Base-by-base conservation (phyloP, 2,113 vertebrate species). In the Cyrtonyx montezumae region DNA sequence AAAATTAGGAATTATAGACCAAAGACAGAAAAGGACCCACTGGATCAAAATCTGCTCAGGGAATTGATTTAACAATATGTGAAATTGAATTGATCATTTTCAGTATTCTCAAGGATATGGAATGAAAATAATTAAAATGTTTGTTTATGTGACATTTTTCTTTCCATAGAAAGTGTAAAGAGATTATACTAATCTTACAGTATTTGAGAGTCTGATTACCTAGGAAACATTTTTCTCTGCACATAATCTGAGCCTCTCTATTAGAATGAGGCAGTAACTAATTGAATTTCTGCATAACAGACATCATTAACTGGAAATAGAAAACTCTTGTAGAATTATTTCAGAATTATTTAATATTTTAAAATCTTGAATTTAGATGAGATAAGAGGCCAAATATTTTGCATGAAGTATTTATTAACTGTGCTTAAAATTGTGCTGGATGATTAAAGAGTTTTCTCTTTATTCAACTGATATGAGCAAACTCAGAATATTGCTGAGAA, bases 311-410 rank as follows among this genome's bases (percentile, higher is more conserved):
- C 90, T 88, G 76, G 73, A 90, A 77, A 79, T 75, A 63, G 14
- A 7, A 46, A 32, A 51, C 28, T 36, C 18, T 42, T 79, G 55
- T 36, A 77, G 68, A 85, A 82, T 49, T 85, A 77, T 16, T 84
- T 88, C 18, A 62, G 61, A 83, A 49, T 42, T 18, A 69, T 83
- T 82, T 70, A 77, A 79, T 85, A 18, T 69, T 83, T 79, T 69
- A 26, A 91, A 69, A 48, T 40, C 65, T 87, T 69, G 14, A 65
- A 51, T 94, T 84, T 89, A 37, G 0, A 0, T 63, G 58, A 25
- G 10, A 37, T 87, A 94, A 76, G 61, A 87, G 48, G 58, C 74
- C 37, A 76, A 85, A 86, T 71, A 66, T 79, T 91, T 93, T 65
- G 28, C 75, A 61, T 61, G 13, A 89, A 91, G 59, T 79, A 84